Evolutionary conservation across 1,140 invertebrate genomes (phyloP).

Genomic region (Drosophila truncata): DNA sequence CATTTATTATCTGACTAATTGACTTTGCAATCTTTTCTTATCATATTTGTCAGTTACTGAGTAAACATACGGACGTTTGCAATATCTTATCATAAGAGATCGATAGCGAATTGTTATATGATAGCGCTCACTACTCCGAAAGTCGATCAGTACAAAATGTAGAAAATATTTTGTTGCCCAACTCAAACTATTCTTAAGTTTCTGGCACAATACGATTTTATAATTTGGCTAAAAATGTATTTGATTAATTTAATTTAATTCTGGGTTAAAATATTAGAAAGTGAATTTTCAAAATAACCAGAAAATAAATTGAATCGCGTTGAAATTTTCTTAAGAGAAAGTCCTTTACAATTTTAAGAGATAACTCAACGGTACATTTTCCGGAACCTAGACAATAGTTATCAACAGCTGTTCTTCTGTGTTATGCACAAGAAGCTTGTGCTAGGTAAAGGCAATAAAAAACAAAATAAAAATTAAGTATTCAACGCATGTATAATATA

Average conservation of each 20-base stretch:
- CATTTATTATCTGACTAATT: conserved; percentile 19
- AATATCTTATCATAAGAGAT: conserved; percentile 25
- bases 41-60: conserved; percentile 1
- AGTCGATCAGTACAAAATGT: background rate
- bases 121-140: background rate
- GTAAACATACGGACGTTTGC: background rate
- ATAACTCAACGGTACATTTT: background rate
- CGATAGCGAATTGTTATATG: conserved; percentile 9
- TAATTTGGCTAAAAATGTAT: background rate
- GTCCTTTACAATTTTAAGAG: background rate
- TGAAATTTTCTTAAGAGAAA: background rate
- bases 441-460: background rate
- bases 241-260: background rate
- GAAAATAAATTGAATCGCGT: background rate
- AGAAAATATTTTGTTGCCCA: background rate
- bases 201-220: too few relatives aligned
- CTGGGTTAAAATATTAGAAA: background rate
- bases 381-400: conserved; percentile 8
- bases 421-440: background rate
- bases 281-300: background rate
- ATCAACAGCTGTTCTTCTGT: conserved; percentile 32
- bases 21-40: conserved; percentile 3
- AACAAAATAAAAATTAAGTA: background rate
- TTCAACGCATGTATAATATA: background rate
- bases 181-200: too few relatives aligned